Conservation (phyloP, 2,888 invertebrate species). For the Aelia acuminata region DNA sequence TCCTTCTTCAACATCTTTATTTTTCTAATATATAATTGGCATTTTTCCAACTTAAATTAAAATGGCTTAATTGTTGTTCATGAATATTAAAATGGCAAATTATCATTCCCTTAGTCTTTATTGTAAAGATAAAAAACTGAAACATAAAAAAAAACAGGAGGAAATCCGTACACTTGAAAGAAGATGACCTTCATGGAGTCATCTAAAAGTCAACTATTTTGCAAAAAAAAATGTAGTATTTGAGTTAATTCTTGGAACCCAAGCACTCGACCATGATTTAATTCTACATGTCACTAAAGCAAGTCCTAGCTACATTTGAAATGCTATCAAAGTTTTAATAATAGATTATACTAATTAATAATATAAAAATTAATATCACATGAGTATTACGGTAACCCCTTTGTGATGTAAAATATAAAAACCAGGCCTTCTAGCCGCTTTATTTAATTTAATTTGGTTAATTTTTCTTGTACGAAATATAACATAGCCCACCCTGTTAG, state of each 20-base stretch:
- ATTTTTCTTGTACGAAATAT: too few species aligned
- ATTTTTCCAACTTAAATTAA: neutral
- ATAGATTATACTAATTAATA: too few species aligned
- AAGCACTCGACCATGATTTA: neutral
- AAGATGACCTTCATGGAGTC: neutral
- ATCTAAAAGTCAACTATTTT: neutral
- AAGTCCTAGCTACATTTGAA: too few species aligned
- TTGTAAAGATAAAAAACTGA: too few species aligned
- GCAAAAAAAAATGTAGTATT: neutral
- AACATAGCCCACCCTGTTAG: too few species aligned
- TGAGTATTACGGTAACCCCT: too few species aligned
- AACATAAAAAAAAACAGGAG: neutral
- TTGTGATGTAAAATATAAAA: too few species aligned
- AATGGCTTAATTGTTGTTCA: neutral
- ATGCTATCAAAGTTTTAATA: too few species aligned
- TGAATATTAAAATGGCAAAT: neutral
- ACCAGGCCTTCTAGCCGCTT: too few species aligned
- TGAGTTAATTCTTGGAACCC: neutral
- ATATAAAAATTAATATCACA: too few species aligned
- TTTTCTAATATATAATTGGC: neutral
- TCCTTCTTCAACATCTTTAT: neutral
- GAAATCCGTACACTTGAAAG: neutral
- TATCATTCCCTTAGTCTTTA: neutral
- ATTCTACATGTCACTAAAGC: too few species aligned
- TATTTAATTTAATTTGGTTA: too few species aligned